A percentile compares a stretch with the other conserved stretches of the same genome.
phyloP scores from a whole-genome alignment of 2,113 vertebrate genomes.

The Hucho hucho region DNA sequence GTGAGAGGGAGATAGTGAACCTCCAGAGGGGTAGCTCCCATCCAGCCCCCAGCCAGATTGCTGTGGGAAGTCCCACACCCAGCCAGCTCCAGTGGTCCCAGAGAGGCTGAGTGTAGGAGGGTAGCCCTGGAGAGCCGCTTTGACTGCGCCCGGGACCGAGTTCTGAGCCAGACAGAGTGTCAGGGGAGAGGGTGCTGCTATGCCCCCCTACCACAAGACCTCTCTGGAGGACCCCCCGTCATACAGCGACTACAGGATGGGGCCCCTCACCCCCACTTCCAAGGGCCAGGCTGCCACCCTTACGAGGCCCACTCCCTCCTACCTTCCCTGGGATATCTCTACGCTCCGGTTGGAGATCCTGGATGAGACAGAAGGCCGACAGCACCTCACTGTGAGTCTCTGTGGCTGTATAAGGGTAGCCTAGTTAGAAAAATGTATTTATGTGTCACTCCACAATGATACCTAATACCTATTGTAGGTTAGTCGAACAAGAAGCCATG shows the following conservation, averaged over 20 bases:
- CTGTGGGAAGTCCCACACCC: not conserved
- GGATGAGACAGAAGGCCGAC: too few relatives aligned
- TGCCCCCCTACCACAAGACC: conserved; percentile 10
- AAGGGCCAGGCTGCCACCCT: conserved; percentile 71
- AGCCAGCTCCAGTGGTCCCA: not conserved
- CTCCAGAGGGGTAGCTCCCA: not conserved
- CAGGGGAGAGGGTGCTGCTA: conserved; percentile 80
- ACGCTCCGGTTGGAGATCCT: not conserved
- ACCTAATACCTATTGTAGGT: too few relatives aligned
- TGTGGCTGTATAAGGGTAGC: too few relatives aligned
- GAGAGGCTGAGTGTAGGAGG: conserved; percentile 1
- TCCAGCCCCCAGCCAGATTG: not conserved
- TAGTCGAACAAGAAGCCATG: too few relatives aligned
- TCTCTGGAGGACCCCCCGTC: conserved; percentile 44
- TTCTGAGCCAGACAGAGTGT: conserved; percentile 67
- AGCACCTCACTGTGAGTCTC: too few relatives aligned
- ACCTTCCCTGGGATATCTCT: conserved; percentile 74
- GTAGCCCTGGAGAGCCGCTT: conserved; percentile 55
- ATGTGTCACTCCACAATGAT: too few relatives aligned
- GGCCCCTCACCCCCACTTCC: conserved; percentile 63
- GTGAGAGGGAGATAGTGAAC: not conserved
- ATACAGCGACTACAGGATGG: conserved; percentile 77
- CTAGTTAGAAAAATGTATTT: too few relatives aligned
- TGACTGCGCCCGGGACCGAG: conserved; percentile 77
- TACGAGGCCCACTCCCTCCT: conserved; percentile 60